These are phyloP conservation scores for Sminthurides bifidus DNA, from an alignment of 1,140 invertebrate genomes.

Conservation along the genomic window DNA sequence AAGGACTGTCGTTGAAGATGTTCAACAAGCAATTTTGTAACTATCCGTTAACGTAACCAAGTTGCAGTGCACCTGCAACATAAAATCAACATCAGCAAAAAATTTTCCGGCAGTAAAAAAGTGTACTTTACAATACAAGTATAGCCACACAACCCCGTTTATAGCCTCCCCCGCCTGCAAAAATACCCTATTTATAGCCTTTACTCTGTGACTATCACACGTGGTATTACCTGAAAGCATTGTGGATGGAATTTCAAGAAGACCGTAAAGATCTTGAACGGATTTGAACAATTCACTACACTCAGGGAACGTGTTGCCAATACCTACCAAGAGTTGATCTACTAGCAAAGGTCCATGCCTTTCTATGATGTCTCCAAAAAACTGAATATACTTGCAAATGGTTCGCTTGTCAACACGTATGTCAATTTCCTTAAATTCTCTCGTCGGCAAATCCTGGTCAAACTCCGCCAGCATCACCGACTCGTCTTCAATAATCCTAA, in stretches of 20 bases:
- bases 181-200: too few species aligned
- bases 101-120: background rate
- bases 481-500: conserved; percentile 46
- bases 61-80: conserved; percentile 80
- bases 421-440: conserved; percentile 31
- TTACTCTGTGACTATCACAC: background rate
- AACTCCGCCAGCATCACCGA: conserved; percentile 39
- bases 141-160: too few species aligned
- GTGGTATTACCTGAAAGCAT: conserved; percentile 26
- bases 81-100: conserved; percentile 37
- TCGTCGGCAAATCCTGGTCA: conserved; percentile 66
- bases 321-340: conserved; percentile 65
- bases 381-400: conserved; percentile 44
- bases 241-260: conserved; percentile 65
- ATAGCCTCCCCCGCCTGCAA: too few species aligned
- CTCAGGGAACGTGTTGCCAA: conserved; percentile 39
- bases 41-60: conserved; percentile 49
- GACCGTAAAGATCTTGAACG: conserved; percentile 79
- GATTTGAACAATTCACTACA: conserved; percentile 49
- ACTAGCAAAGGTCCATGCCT: conserved; percentile 66
- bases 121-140: background rate
- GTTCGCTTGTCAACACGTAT: background rate
- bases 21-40: conserved; percentile 9
- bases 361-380: conserved; percentile 62
- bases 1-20: conserved; percentile 9